A percentile compares a stretch with the other conserved stretches of the same genome.
Conservation (phyloP, 2,797 vertebrate genomes). For the Amniataba percoides region DNA sequence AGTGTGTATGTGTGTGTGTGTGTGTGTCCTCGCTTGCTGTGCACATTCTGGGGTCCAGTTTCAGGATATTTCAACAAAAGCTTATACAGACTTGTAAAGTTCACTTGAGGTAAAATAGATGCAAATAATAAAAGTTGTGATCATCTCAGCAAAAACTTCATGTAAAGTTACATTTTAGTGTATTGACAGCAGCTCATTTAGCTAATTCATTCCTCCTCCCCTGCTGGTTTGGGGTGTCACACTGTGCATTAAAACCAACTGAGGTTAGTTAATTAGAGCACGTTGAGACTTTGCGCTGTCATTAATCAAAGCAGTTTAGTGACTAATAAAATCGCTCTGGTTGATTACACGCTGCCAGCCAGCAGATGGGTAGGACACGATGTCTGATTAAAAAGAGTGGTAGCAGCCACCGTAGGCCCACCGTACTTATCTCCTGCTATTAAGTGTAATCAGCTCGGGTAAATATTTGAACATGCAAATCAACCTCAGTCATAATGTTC, state of each 20-base stretch:
- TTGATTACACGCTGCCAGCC: conserved; percentile 45
- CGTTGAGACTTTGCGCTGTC: conserved; percentile 9
- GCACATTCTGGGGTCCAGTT: conserved; percentile 41
- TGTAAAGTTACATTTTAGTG: conserved; percentile 17
- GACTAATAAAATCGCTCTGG: conserved; percentile 38
- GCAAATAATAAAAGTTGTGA: background rate
- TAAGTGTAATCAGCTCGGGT: conserved; percentile 12
- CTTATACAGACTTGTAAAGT: conserved; percentile 31
- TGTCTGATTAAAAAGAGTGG: conserved; percentile 21
- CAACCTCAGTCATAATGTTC: background rate
- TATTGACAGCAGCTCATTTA: conserved; percentile 32
- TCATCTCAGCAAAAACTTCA: conserved; percentile 20
- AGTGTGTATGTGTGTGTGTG: conserved; percentile 36
- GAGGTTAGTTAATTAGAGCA: conserved; percentile 49
- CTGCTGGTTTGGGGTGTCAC: conserved; percentile 17
- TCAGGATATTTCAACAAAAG: conserved; percentile 33
- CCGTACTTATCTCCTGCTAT: conserved; percentile 12
- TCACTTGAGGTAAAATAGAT: conserved; percentile 11
- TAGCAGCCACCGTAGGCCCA: background rate
- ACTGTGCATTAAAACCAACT: conserved; percentile 16
- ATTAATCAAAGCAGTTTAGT: conserved; percentile 57
- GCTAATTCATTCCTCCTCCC: conserved; percentile 18
- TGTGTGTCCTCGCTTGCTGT: conserved; percentile 4
- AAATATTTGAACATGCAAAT: conserved; percentile 30
- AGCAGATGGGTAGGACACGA: conserved; percentile 11